Percentiles rank a stretch among this genome's conserved stretches.
Conservation (phyloP, 2,113 vertebrate species). For the Balaenoptera acutorostrata region DNA sequence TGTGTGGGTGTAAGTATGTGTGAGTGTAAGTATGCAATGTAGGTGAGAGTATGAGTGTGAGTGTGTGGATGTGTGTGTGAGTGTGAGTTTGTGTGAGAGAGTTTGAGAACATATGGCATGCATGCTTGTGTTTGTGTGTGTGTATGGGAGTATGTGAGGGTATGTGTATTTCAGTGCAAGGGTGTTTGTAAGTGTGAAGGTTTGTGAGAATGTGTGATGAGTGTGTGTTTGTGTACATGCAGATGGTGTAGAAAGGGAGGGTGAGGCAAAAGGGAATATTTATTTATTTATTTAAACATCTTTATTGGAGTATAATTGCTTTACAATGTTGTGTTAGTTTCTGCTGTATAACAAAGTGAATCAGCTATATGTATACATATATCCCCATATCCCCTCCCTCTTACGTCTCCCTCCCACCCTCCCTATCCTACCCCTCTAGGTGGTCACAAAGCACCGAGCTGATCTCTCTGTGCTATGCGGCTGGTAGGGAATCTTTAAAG, state of each 20-base stretch:
- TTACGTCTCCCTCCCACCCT: too few relatives aligned
- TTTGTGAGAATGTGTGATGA: not conserved
- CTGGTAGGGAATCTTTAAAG: not conserved
- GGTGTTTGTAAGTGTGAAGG: not conserved
- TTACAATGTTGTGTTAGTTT: too few relatives aligned
- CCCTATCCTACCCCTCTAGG: too few relatives aligned
- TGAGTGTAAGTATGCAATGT: not conserved
- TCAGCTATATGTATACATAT: too few relatives aligned
- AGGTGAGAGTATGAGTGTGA: not conserved
- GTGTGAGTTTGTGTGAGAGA: not conserved
- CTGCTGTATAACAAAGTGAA: too few relatives aligned
- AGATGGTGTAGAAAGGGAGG: not conserved
- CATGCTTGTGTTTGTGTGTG: not conserved
- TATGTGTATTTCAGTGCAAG: not conserved
- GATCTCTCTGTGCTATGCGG: too few relatives aligned
- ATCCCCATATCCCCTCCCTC: too few relatives aligned
- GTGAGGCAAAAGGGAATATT: not conserved
- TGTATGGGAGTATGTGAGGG: not conserved
- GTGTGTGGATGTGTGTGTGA: not conserved
- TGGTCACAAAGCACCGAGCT: too few relatives aligned
- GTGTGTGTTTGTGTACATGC: too few relatives aligned
- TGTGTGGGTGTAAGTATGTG: not conserved
- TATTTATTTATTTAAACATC: too few relatives aligned
- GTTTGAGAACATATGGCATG: too few relatives aligned
- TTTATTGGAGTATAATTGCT: too few relatives aligned